These are phyloP conservation scores for Rostratula benghalensis DNA, from an alignment of 2,113 vertebrate species.

Conservation along the genomic window DNA sequence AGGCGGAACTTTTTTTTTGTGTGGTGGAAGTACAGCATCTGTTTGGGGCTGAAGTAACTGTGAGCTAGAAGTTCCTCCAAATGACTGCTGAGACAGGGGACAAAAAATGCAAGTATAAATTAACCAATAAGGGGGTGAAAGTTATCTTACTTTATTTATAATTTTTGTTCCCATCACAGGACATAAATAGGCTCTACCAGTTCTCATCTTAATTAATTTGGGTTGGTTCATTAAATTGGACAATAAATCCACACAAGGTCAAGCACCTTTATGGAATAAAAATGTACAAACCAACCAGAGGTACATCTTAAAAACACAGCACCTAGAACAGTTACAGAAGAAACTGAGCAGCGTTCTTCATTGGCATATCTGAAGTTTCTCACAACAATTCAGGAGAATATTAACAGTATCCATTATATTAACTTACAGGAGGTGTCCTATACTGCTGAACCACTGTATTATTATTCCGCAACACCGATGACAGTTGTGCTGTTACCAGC, in stretches of 20 bases:
- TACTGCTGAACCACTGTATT: slow-evolving; percentile 75
- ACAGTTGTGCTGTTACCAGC: slow-evolving; percentile 92
- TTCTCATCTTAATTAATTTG: not conserved
- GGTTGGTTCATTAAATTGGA: not conserved
- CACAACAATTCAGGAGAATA: not conserved
- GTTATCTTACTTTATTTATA: not conserved
- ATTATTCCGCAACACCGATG: slow-evolving; percentile 84
- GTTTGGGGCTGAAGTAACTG: slow-evolving; percentile 86
- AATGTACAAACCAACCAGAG: not conserved
- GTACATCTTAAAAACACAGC: not conserved
- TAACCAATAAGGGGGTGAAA: not conserved
- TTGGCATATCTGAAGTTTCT: not conserved
- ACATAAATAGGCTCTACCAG: not conserved
- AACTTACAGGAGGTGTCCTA: slow-evolving; percentile 82
- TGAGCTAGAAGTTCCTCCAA: slow-evolving; percentile 69
- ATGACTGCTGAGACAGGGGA: slow-evolving; percentile 48
- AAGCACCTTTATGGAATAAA: not conserved
- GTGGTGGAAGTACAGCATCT: slow-evolving; percentile 85
- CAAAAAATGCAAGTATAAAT: not conserved
- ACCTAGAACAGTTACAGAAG: not conserved
- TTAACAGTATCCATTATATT: not conserved
- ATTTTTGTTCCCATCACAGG: not conserved
- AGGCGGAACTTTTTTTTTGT: slow-evolving; percentile 85
- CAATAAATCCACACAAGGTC: not conserved
- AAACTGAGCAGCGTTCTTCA: not conserved